phyloP scores from a whole-genome alignment of 2,888 invertebrate genomes.

The Rhagonycha lutea region DNA sequence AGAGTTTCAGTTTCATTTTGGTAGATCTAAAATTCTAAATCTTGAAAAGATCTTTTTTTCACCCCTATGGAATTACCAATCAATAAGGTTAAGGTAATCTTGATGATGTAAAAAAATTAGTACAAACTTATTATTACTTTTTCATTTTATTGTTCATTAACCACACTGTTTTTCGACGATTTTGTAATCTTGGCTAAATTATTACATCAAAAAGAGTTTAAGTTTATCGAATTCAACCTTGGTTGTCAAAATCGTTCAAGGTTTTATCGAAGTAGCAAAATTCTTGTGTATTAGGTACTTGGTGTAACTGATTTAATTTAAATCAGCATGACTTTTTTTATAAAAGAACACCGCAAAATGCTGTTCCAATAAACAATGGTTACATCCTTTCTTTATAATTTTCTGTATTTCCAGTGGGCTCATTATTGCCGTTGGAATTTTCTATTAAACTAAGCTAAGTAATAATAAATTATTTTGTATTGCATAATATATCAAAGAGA shows the following conservation, averaged over 20 bases:
- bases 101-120: not conserved
- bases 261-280: not conserved
- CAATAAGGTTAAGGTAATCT: not conserved
- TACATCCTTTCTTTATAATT: not conserved
- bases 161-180: not conserved
- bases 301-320: not conserved
- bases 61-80: not conserved
- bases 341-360: not conserved
- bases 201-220: not conserved
- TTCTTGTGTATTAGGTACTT: not conserved
- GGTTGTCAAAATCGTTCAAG: not conserved
- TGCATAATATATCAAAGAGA: too few relatives aligned
- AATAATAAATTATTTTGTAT: too few relatives aligned
- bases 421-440: too few relatives aligned
- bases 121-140: not conserved
- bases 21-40: not conserved
- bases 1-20: not conserved
- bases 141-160: not conserved
- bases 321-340: not conserved
- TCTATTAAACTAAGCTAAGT: too few relatives aligned
- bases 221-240: not conserved
- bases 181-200: not conserved
- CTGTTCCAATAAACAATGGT: not conserved
- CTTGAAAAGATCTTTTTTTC: too few relatives aligned
- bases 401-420: not conserved